Conservation (phyloP, 2,113 vertebrate genomes). For the Eleginops maclovinus region DNA sequence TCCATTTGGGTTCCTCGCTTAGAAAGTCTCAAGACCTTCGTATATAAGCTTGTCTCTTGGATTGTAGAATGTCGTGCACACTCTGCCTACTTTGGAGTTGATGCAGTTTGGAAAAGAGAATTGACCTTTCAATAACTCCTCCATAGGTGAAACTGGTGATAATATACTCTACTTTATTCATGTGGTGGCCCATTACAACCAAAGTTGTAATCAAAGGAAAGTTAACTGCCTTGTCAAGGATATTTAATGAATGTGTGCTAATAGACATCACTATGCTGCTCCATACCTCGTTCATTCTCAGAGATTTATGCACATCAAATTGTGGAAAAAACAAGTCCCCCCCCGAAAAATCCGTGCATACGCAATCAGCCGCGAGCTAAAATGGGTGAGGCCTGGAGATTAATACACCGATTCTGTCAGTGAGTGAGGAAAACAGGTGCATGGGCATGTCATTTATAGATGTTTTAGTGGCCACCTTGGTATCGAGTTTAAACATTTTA, state of each 20-base stretch:
- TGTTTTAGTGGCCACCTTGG: neutral
- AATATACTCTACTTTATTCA: too few species aligned
- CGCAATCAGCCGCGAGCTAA: conserved; percentile 17
- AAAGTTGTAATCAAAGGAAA: too few species aligned
- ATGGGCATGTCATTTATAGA: neutral
- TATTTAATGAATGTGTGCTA: neutral
- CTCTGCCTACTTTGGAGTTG: neutral
- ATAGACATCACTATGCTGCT: neutral
- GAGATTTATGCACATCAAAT: conserved; percentile 3
- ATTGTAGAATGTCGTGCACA: conserved; percentile 1
- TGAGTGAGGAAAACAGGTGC: conserved; percentile 9
- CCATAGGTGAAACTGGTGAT: too few species aligned
- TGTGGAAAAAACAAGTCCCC: conserved; percentile 8
- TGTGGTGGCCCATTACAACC: too few species aligned
- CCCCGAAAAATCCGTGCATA: neutral
- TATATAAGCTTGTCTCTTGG: neutral
- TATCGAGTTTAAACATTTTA: conserved; percentile 9
- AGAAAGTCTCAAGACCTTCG: conserved; percentile 3
- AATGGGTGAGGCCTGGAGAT: conserved; percentile 19
- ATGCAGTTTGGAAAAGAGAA: neutral
- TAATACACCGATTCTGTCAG: conserved; percentile 25
- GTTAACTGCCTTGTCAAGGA: neutral
- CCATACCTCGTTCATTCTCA: neutral
- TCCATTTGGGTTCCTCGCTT: neutral
- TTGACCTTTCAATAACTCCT: neutral